A percentile compares a stretch with the other conserved stretches of the same genome.
phyloP scores from a whole-genome alignment of 2,797 vertebrate genomes.

The Aldrovandia affinis region DNA sequence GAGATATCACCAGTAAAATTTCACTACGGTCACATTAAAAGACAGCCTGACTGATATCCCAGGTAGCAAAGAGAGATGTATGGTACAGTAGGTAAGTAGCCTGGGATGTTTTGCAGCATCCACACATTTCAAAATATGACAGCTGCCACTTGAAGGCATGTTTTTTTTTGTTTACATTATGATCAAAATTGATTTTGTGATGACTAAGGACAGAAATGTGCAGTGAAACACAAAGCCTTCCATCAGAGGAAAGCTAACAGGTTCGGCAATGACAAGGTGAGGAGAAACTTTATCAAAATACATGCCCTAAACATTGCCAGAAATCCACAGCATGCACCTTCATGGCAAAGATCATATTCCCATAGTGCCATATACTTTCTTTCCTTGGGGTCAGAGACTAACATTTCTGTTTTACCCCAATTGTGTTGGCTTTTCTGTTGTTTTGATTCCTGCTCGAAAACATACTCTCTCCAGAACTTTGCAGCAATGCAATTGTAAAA shows the following conservation, averaged over 20 bases:
- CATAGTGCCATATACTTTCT: background rate
- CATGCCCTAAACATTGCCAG: background rate
- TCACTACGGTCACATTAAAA: conserved; percentile 67
- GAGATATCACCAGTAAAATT: conserved; percentile 66
- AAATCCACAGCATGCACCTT: background rate
- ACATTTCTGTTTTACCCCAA: too few relatives aligned
- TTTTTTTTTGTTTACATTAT: conserved; percentile 17
- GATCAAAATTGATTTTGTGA: conserved; percentile 6
- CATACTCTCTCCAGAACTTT: too few relatives aligned
- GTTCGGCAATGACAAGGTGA: background rate
- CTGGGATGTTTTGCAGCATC: conserved; percentile 24
- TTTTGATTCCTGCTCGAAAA: too few relatives aligned
- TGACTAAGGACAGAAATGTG: background rate
- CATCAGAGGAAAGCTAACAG: background rate
- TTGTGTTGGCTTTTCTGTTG: too few relatives aligned
- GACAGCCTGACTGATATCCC: conserved; percentile 56
- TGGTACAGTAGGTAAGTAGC: background rate
- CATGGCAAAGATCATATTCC: background rate
- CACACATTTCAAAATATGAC: conserved; percentile 6
- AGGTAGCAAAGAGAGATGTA: conserved; percentile 40
- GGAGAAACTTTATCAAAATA: background rate
- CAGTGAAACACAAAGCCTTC: background rate
- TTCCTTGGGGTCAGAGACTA: background rate
- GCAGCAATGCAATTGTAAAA: too few relatives aligned
- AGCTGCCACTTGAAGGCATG: background rate